Conservation (phyloP, 2,113 vertebrate species). For the Hucho hucho region DNA sequence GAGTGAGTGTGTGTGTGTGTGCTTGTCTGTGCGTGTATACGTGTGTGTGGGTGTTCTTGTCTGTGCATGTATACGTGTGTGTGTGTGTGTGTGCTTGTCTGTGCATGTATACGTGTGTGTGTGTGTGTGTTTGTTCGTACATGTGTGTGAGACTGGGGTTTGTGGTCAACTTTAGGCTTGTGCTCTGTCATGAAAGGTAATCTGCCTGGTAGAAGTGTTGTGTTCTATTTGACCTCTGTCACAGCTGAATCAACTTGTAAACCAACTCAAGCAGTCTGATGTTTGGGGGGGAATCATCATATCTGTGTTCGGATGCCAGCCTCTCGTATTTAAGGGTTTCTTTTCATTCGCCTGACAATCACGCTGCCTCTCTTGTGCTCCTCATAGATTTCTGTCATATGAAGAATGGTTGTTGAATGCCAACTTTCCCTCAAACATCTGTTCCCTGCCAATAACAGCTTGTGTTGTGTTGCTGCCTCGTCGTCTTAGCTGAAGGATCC, state of each 20-base stretch:
- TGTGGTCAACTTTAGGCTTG: constrained; percentile 22
- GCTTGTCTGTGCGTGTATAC: constrained; percentile 5
- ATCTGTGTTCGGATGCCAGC: constrained; percentile 49
- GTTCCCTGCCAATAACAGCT: constrained; percentile 78
- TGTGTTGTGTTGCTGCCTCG: constrained; percentile 62
- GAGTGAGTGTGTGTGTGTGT: constrained; percentile 32
- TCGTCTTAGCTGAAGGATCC: constrained; percentile 67
- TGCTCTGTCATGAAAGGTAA: constrained; percentile 22
- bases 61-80: constrained; percentile 10
- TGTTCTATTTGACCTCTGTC: constrained; percentile 14
- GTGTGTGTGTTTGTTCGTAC: constrained; percentile 1
- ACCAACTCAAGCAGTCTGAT: constrained; percentile 52
- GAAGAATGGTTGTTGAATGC: constrained; percentile 70
- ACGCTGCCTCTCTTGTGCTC: constrained; percentile 60
- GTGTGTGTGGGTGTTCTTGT: constrained; percentile 30
- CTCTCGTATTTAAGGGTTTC: constrained; percentile 64
- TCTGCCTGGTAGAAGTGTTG: neutral
- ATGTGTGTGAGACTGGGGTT: constrained; percentile 24
- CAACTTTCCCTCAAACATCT: constrained; percentile 78
- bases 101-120: no score
- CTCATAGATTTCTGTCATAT: constrained; percentile 70
- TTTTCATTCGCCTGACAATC: constrained; percentile 67
- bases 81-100: constrained; percentile 6
- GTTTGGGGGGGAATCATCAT: constrained; percentile 51
- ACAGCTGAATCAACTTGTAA: constrained; percentile 42